Conservation (phyloP, 2,888 invertebrate genomes). For the Germaria angustata region DNA sequence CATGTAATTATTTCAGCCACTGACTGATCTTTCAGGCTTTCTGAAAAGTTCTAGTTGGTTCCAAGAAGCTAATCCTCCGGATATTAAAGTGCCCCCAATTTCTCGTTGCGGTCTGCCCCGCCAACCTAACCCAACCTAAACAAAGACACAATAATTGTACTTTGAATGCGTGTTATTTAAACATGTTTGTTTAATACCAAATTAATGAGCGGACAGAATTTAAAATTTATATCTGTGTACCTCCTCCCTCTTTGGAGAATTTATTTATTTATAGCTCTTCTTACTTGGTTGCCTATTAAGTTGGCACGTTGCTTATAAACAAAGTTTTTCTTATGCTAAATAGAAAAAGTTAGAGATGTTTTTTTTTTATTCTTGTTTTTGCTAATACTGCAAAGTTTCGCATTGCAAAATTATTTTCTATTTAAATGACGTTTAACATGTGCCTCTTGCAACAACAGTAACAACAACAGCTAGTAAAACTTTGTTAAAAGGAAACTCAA, state of each 20-base stretch:
- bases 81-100: too few relatives aligned
- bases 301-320: slow-evolving; percentile 63
- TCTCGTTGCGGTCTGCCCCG: too few relatives aligned
- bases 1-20: too few relatives aligned
- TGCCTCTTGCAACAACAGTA: slow-evolving; percentile 55
- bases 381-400: slow-evolving; percentile 65
- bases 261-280: slow-evolving; percentile 21
- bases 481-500: slow-evolving; percentile 62
- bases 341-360: slow-evolving; percentile 65
- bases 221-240: neutral
- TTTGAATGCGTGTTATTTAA: too few relatives aligned
- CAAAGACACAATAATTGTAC: too few relatives aligned
- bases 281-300: slow-evolving; percentile 43
- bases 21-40: too few relatives aligned
- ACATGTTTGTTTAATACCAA: too few relatives aligned
- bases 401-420: slow-evolving; percentile 65
- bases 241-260: neutral
- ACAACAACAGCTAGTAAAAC: slow-evolving; percentile 11
- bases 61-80: too few relatives aligned
- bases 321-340: slow-evolving; percentile 64
- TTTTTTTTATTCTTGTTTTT: slow-evolving; percentile 11
- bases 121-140: too few relatives aligned
- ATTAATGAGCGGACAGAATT: too few relatives aligned
- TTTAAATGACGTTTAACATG: slow-evolving; percentile 67
- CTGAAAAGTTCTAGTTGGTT: too few relatives aligned